Base-by-base conservation (phyloP, 2,113 vertebrate species). In the Calypte anna region DNA sequence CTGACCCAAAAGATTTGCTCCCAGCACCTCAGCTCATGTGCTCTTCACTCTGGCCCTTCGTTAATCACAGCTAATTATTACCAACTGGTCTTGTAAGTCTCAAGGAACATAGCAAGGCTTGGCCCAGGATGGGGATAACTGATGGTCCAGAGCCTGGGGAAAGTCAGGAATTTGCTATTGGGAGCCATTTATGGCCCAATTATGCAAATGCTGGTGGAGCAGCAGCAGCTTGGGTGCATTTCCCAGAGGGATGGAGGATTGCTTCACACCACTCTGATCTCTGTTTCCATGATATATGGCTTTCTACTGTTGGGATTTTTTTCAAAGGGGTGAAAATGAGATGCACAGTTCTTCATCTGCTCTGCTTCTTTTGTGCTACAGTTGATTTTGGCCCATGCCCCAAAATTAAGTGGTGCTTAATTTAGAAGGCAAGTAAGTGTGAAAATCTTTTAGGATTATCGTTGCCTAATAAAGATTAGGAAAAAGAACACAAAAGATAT, bases 41-140 rank as follows among this genome's bases (percentile, higher is more conserved):
- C 40, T 78, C 63, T 28, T n/a, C 14, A 44, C 63, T 68, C 30
- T 33, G 62, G 58, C 33, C 69, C 62, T 72, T 89, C 7, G 0
- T 89, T 94, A 84, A 89, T 48, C 58, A 22, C 5, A 16, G 91
- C 84, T 96, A 94, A 94, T 96, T 87, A 87, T 92, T 96, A 87
- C 84, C 91, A 67, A 68, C 66, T 86, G 91, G 64, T 80, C 27
- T 3, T 28, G 38, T 12, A 70, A 91, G 55, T 38, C 80, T 63
- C 68, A 54, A 46, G 69, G 68, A 73, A 74, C 30, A 24, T 0
- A 58, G 36, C 46, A 18, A 40, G 25, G 50, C 64, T 63, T 28
- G 54, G 48, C 67, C 69, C 69, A 21, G 63, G 46, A 62, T 50
- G 40, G 50, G 75, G 57, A 31, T 14, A 15, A 70, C 11, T 5